Conservation (phyloP, 2,113 vertebrate species). For the Microtus oregoni region DNA sequence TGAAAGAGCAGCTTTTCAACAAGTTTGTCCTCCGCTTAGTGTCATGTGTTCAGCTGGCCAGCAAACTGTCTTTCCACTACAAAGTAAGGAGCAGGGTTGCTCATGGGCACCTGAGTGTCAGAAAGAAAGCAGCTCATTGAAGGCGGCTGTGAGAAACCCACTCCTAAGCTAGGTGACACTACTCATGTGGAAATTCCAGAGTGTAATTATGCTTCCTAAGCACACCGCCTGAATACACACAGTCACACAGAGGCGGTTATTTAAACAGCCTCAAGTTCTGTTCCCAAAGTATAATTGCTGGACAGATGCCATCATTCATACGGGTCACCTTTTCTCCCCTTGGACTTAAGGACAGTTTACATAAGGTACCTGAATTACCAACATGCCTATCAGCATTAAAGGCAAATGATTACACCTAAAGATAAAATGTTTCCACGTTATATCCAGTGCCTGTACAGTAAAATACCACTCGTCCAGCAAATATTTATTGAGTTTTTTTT, state of each 20-base stretch:
- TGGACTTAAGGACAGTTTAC: constrained; percentile 74
- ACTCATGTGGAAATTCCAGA: constrained; percentile 58
- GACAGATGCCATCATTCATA: constrained; percentile 71
- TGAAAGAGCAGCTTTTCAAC: constrained; percentile 85
- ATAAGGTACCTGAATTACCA: constrained; percentile 66
- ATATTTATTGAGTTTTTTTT: constrained; percentile 29
- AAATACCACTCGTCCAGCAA: constrained; percentile 13
- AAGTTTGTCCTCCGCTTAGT: constrained; percentile 90
- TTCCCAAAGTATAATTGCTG: constrained; percentile 74
- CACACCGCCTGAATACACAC: constrained; percentile 17
- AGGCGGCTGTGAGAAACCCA: constrained; percentile 23
- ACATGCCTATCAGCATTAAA: constrained; percentile 49
- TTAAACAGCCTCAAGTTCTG: constrained; percentile 68
- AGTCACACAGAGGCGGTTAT: constrained; percentile 27
- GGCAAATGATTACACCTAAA: constrained; percentile 14
- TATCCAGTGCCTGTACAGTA: background rate
- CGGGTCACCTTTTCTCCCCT: constrained; percentile 76
- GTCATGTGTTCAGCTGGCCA: constrained; percentile 94
- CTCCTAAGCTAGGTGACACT: constrained; percentile 9
- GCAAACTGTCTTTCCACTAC: constrained; percentile 93
- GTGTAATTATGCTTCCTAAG: constrained; percentile 50
- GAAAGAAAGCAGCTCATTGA: background rate
- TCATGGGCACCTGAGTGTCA: background rate
- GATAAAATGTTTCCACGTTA: constrained; percentile 6
- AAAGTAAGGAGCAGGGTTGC: constrained; percentile 84